These are phyloP conservation scores for Pogoniulus pusillus DNA, from an alignment of 2,797 vertebrate species.

Conservation along the genomic window DNA sequence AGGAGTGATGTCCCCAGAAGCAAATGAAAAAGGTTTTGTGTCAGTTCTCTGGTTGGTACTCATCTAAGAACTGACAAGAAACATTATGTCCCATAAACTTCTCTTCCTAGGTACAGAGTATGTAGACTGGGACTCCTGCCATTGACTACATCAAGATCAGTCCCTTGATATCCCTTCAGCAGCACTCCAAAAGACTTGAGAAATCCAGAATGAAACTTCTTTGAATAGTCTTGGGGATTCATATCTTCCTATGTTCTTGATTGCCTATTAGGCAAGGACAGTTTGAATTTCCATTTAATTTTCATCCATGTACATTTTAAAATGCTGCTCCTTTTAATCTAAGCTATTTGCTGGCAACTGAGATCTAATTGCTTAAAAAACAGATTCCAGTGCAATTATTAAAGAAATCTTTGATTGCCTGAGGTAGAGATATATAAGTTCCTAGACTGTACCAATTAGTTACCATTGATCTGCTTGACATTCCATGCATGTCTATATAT, in stretches of 20 bases:
- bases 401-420: conserved; percentile 73
- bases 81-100: not conserved
- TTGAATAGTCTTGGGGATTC: not conserved
- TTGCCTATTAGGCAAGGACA: conserved; percentile 13
- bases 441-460: conserved; percentile 72
- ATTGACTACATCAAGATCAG: not conserved
- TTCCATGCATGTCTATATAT: conserved; percentile 61
- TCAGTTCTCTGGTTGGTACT: not conserved
- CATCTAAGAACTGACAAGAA: not conserved
- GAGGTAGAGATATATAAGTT: conserved; percentile 70
- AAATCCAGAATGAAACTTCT: conserved; percentile 22
- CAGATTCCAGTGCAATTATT: conserved; percentile 74
- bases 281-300: conserved; percentile 67
- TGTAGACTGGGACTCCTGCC: not conserved
- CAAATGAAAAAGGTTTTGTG: not conserved
- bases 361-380: conserved; percentile 77
- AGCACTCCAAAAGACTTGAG: not conserved
- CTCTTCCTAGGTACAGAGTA: not conserved
- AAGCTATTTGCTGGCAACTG: conserved; percentile 67
- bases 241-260: not conserved
- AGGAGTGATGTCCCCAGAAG: not conserved
- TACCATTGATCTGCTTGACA: conserved; percentile 75
- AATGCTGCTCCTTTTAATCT: conserved; percentile 64
- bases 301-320: conserved; percentile 67
- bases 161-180: not conserved